Base-by-base conservation (phyloP, 2,888 invertebrate genomes). In the Volucella inanis region DNA sequence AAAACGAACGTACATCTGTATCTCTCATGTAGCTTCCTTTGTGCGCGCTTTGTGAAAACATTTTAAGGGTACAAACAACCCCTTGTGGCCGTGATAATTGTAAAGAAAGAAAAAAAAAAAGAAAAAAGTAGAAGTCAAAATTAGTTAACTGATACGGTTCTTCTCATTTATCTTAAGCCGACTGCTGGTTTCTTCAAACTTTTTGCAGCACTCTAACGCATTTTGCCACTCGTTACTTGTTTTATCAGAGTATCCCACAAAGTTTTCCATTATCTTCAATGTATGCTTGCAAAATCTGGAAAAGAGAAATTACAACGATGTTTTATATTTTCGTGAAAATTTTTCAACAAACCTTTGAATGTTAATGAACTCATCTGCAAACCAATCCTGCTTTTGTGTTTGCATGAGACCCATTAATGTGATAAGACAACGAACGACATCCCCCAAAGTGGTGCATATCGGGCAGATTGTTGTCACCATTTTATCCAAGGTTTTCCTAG, bases 181-280 rank as follows among this genome's bases (percentile, higher is more conserved):
- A 3, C 8, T 41, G 10, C 76, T 61, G 8, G 78, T 55, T 49
- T 87, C 75, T 11, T 84, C 0, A 78, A 88, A 89, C 18, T 77
- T 87, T 15, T 52, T 49, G 31, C 88, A 88, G 8, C 88, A 84
- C 12, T 88, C 87, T 39, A 89, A n/a, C 2, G 88, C 87, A 31
- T 88, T 89, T 14, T 89, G 87, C 90, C 90, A 90, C 81, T 89
- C 89, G 72, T 90, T 90, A 43, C 87, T 89, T 3, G 87, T 87
- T 22, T 65, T 87, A n/a, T 88, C 82, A 0, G 89, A 89, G 78
- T 87, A 88, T 50, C 88, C 88, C 1, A 74, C 72, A 2, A 90
- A 70, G 81, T 90, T 89, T 78, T 89, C 89, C 2, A 84, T 84
- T 62, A 87, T 78, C 31, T 88, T 88, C 38, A 89, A 70, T n/a